phyloP scores from a whole-genome alignment of 1,140 invertebrate species.

The Plodia interpunctella region DNA sequence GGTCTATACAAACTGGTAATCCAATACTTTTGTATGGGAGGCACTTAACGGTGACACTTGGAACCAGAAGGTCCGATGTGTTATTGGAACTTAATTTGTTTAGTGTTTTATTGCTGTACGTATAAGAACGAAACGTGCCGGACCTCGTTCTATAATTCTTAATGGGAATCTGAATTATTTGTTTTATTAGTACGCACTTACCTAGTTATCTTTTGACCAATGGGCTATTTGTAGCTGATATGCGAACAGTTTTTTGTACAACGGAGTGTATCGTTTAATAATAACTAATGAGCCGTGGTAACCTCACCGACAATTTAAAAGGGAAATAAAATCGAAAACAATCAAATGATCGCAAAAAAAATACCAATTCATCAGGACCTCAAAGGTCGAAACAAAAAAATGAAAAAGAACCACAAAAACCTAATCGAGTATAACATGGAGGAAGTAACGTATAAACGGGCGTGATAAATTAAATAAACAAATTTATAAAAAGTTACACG shows the following conservation, averaged over 20 bases:
- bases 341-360: constrained; percentile 41
- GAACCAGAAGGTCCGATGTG: constrained; percentile 54
- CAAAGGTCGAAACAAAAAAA: constrained; percentile 36
- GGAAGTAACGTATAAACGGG: constrained; percentile 69
- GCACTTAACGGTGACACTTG: constrained; percentile 60
- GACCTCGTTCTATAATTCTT: neutral
- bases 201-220: too few species aligned
- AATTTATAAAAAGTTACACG: constrained; percentile 59
- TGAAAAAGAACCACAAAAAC: constrained; percentile 56
- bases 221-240: neutral
- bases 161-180: constrained; percentile 7
- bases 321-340: constrained; percentile 35
- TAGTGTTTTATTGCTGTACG: constrained; percentile 43
- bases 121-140: constrained; percentile 22
- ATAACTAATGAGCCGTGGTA: neutral
- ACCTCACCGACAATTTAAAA: constrained; percentile 4
- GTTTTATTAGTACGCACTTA: neutral
- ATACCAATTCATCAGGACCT: constrained; percentile 41
- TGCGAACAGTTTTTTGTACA: neutral
- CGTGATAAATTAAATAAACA: constrained; percentile 75
- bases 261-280: neutral
- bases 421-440: constrained; percentile 57
- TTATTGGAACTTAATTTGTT: constrained; percentile 48
- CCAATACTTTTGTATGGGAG: constrained; percentile 76
- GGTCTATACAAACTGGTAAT: constrained; percentile 70